Conservation (phyloP, 2,888 invertebrate species). For the Syritta pipiens region DNA sequence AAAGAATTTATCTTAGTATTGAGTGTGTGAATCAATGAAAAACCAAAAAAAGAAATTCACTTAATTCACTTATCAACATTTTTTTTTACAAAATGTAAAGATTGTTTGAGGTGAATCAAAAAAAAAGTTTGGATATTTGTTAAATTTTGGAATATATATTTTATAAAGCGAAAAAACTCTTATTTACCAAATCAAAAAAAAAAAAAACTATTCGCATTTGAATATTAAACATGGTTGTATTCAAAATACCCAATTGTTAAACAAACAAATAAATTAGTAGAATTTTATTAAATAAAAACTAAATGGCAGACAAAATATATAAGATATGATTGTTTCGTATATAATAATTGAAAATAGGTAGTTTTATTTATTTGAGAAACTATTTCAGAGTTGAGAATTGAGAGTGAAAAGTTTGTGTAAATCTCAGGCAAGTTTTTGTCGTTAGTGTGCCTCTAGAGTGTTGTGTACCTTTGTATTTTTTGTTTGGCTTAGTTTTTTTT, state of each 20-base stretch:
- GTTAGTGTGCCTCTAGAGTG: conserved; percentile 16
- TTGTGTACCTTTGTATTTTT: background rate
- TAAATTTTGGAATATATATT: conserved; percentile 62
- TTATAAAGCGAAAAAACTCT: conserved; percentile 35
- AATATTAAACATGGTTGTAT: conserved; percentile 54
- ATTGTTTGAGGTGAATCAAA: conserved; percentile 42
- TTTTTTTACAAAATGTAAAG: conserved; percentile 35
- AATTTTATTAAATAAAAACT: conserved; percentile 32
- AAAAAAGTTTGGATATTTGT: conserved; percentile 56
- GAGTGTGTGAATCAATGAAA: conserved; percentile 20
- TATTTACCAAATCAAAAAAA: conserved; percentile 28
- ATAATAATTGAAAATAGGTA: conserved; percentile 5
- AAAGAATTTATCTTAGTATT: conserved; percentile 22
- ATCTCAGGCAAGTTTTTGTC: conserved; percentile 15
- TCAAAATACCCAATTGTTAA: conserved; percentile 47
- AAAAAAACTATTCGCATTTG: conserved; percentile 14
- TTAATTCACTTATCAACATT: conserved; percentile 18
- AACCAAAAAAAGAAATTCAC: too few species aligned
- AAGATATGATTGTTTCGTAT: conserved; percentile 33
- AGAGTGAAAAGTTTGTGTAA: conserved; percentile 25
- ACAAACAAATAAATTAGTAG: conserved; percentile 28
- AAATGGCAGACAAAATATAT: conserved; percentile 46
- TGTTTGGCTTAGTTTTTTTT: background rate
- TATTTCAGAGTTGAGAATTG: conserved; percentile 8
- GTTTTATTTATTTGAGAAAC: conserved; percentile 32